Base-by-base conservation (phyloP, 2,113 vertebrate species). In the Alethe castanea region DNA sequence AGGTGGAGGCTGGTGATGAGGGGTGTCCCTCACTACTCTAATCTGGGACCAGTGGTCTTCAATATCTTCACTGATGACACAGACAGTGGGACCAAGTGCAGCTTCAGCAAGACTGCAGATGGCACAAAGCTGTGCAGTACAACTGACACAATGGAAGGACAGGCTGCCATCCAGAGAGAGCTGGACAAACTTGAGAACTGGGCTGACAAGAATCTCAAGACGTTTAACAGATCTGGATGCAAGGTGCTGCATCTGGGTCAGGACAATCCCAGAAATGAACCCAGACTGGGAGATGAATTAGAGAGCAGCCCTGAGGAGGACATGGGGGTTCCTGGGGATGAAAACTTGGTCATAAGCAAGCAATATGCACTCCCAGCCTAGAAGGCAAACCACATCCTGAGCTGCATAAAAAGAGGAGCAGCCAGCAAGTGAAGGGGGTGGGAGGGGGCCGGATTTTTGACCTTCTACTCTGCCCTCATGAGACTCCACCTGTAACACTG, bases 1-100 rank as follows among this genome's bases (percentile, higher is more conserved):
- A 67, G 3, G 11, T 11, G 29, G 53, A 40, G n/a, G 19, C 23
- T 12, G 7, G 33, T 38, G 10, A 45, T 0, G 0, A 66, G 10
- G 14, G 15, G 15, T 12, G 16, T n/a, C 15, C 19, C 45, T 40
- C 19, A 40, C 7, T 7, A 11, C 12, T 60, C 52, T 11, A 7
- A 28, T 44, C 17, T 16, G 8, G 16, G 52, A 81, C 53, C 6
- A 33, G 7, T 4, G 11, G 12, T 42, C 15, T 45, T 66, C 26
- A 59, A 1, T 7, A 29, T 35, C n/a, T 53, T 35, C 70, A 47
- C 25, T 19, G n/a, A 45, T n/a, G 38, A 31, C 26, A 44, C 12
- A 17, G 38, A 60, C 11, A 47, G 38, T 7, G 24, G 11, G 11
- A 60, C 3, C 2, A 1, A 81, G 61, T 8, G 35, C 50, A 88